Conservation (phyloP, 2,113 vertebrate species). For the Toxotes chatareus region DNA sequence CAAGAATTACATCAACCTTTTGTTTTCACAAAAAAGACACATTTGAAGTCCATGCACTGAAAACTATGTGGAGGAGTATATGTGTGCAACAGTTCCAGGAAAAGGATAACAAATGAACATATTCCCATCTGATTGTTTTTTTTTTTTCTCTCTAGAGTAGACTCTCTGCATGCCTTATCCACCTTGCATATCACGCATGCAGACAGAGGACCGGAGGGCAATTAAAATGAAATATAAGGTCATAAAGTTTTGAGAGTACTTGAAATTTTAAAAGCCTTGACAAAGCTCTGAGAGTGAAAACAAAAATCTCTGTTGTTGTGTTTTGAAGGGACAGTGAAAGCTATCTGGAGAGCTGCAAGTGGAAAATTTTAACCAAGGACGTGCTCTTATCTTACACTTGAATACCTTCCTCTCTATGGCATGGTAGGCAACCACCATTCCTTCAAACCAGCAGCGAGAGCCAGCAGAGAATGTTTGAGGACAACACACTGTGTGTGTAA, state of each 20-base stretch:
- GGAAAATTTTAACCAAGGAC: slow-evolving; percentile 48
- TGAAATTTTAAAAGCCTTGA: slow-evolving; percentile 69
- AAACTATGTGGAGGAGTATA: slow-evolving; percentile 61
- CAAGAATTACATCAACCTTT: slow-evolving; percentile 13
- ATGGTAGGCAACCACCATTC: neutral
- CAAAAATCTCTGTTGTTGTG: slow-evolving; percentile 34
- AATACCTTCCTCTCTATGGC: slow-evolving; percentile 63
- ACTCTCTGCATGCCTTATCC: slow-evolving; percentile 33
- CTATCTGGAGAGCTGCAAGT: slow-evolving; percentile 32
- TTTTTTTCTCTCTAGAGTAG: slow-evolving; percentile 41
- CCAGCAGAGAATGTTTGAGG: neutral
- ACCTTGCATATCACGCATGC: slow-evolving; percentile 39
- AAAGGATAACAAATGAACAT: slow-evolving; percentile 52
- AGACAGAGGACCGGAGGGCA: slow-evolving; percentile 32
- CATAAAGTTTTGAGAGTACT: slow-evolving; percentile 65
- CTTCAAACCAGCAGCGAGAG: slow-evolving; percentile 33
- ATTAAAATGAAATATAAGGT: slow-evolving; percentile 77
- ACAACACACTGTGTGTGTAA: slow-evolving; percentile 5
- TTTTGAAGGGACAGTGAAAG: slow-evolving; percentile 45
- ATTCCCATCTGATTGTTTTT: slow-evolving; percentile 37
- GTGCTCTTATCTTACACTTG: slow-evolving; percentile 43
- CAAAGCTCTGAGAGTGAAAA: slow-evolving; percentile 55
- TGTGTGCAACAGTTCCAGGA: slow-evolving; percentile 46
- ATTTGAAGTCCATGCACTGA: slow-evolving; percentile 49
- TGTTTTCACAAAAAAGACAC: slow-evolving; percentile 43